A percentile compares a stretch with the other conserved stretches of the same genome.
phyloP scores from a whole-genome alignment of 2,888 invertebrate species.

The Hirtodrosophila confusa region DNA sequence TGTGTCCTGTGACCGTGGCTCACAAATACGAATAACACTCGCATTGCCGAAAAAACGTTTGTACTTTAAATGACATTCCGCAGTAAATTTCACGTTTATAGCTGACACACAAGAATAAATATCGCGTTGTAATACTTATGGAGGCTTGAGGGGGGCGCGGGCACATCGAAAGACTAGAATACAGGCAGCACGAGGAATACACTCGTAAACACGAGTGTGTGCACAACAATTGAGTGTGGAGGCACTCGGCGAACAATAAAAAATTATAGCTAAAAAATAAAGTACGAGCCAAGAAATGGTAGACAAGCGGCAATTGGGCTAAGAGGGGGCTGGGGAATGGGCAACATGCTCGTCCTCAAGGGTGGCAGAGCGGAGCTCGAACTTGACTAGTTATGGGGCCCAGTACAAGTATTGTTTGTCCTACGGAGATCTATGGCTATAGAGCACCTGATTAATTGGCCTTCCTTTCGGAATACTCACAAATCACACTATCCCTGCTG shows the following conservation, averaged over 20 bases:
- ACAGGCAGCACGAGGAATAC: conserved; percentile 11
- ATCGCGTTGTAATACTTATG: conserved; percentile 60
- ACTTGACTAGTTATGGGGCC: no score
- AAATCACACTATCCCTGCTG: no score
- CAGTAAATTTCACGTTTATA: conserved; percentile 80
- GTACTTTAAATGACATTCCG: conserved; percentile 76
- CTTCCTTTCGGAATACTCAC: no score
- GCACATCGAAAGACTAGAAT: conserved; percentile 46
- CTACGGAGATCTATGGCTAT: no score
- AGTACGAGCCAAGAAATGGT: conserved; percentile 17
- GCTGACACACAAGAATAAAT: conserved; percentile 77
- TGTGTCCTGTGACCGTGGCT: conserved; percentile 30
- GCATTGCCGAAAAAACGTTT: conserved; percentile 59
- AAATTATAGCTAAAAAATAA: conserved; percentile 56
- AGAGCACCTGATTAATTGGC: no score
- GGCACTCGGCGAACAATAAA: conserved; percentile 43
- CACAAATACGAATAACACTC: conserved; percentile 21
- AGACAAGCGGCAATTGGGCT: conserved; percentile 18
- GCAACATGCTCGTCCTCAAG: background rate
- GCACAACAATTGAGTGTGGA: conserved; percentile 18
- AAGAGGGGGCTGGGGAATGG: background rate
- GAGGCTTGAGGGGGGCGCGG: conserved; percentile 25
- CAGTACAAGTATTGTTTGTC: no score
- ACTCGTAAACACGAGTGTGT: conserved; percentile 8
- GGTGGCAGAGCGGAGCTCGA: background rate